phyloP scores from a whole-genome alignment of 2,888 invertebrate species.

The Erynnis tages region DNA sequence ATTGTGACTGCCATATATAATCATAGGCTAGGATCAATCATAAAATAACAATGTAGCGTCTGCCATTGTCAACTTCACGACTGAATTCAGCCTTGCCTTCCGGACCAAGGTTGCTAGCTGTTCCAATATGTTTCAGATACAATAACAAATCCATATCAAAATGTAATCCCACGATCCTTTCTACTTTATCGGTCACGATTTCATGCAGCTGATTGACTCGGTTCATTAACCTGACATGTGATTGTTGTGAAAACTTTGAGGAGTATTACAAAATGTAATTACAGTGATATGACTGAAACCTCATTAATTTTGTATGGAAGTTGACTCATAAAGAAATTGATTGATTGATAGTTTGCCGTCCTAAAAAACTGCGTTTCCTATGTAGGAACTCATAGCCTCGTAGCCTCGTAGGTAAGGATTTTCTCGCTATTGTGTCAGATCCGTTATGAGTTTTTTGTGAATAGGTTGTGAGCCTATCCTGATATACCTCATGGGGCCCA shows the following conservation, averaged over 20 bases:
- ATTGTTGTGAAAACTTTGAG: slow-evolving; percentile 3
- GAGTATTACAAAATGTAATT: slow-evolving; percentile 6
- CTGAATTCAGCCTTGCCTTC: slow-evolving; percentile 1
- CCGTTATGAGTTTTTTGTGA: too few relatives aligned
- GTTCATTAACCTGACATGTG: slow-evolving; percentile 17
- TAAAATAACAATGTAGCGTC: too few relatives aligned
- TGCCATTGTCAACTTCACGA: slow-evolving; percentile 7
- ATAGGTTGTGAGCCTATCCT: too few relatives aligned
- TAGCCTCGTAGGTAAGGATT: too few relatives aligned
- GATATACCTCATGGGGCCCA: too few relatives aligned
- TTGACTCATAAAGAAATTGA: not conserved
- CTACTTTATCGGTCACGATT: slow-evolving; percentile 16
- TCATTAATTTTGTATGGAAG: not conserved
- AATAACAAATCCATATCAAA: not conserved
- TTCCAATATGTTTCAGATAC: not conserved
- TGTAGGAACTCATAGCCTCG: too few relatives aligned
- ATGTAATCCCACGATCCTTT: slow-evolving; percentile 13
- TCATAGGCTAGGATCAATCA: too few relatives aligned
- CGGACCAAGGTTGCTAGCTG: not conserved
- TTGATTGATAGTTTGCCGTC: not conserved
- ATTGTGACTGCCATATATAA: too few relatives aligned
- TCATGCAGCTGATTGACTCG: slow-evolving; percentile 11
- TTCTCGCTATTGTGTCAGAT: too few relatives aligned
- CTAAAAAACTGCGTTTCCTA: too few relatives aligned
- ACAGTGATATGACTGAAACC: slow-evolving; percentile 3